These are phyloP conservation scores for Octomys mimax DNA, from an alignment of 2,797 vertebrate genomes.

Conservation along the genomic window DNA sequence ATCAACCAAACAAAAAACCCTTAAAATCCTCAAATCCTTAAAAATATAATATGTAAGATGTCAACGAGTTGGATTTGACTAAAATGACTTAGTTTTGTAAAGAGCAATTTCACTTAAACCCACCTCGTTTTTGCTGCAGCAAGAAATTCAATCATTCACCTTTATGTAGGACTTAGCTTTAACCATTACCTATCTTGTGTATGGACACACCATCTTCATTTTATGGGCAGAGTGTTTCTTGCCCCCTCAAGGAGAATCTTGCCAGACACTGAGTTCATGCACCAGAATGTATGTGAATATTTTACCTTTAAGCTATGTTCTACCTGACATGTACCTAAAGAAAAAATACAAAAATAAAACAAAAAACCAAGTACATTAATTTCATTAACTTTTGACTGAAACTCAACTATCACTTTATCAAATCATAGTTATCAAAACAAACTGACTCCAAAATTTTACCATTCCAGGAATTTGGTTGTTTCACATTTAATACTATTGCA, in stretches of 20 bases:
- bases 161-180: not conserved
- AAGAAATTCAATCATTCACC: not conserved
- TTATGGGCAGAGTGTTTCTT: fast-evolving
- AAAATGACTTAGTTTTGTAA: not conserved
- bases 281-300: not conserved
- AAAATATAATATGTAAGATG: not conserved
- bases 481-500: not conserved
- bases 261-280: not conserved
- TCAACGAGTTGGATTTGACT: not conserved
- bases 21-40: no score
- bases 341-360: not conserved
- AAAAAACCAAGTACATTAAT: not conserved
- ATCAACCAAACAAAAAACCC: not conserved
- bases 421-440: not conserved
- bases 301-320: not conserved
- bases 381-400: not conserved
- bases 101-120: not conserved
- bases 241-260: not conserved
- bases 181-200: not conserved
- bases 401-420: not conserved
- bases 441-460: not conserved
- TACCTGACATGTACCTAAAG: slow-evolving; percentile 34
- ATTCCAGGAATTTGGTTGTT: not conserved
- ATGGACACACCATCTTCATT: not conserved
- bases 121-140: not conserved